Percentiles rank a stretch among this genome's conserved stretches.
phyloP scores from a whole-genome alignment of 2,797 vertebrate genomes.

The Apogon hyalosoma region DNA sequence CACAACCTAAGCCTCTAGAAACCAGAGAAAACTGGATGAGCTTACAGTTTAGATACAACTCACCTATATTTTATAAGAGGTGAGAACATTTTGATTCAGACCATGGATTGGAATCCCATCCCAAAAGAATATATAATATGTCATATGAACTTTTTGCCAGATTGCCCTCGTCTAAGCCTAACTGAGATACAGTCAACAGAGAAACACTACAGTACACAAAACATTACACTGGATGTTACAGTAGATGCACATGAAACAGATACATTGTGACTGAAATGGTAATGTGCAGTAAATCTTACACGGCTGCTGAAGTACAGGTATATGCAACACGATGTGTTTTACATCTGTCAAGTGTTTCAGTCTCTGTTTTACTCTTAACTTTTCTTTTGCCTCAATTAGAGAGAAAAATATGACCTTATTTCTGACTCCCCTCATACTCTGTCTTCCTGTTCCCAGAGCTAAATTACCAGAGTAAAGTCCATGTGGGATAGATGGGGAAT shows the following conservation, averaged over 20 bases:
- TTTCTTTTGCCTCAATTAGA: conserved; percentile 29
- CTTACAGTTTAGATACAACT: no score
- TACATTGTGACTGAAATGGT: no score
- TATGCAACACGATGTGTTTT: conserved; percentile 1
- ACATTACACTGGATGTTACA: neutral
- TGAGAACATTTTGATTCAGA: no score
- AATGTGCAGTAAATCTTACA: neutral
- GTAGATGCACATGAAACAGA: neutral
- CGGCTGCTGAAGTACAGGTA: conserved; percentile 1
- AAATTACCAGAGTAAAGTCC: conserved; percentile 46
- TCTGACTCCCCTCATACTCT: conserved; percentile 36
- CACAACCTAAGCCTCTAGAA: no score
- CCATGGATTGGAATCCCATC: no score
- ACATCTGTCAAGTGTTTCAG: conserved; percentile 10
- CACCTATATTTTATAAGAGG: no score
- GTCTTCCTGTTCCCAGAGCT: conserved; percentile 37
- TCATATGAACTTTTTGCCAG: no score
- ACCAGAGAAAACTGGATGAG: no score
- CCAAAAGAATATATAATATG: no score
- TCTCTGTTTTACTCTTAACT: conserved; percentile 8
- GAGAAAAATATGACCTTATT: conserved; percentile 35
- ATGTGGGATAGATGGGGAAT: conserved; percentile 50
- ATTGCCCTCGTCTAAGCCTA: no score
- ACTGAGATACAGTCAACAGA: neutral
- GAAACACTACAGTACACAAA: conserved; percentile 2